Evolutionary conservation across 2,113 vertebrate genomes (phyloP), one percentile per base, ranked within the genome.

Genomic region (Panthera leo): DNA sequence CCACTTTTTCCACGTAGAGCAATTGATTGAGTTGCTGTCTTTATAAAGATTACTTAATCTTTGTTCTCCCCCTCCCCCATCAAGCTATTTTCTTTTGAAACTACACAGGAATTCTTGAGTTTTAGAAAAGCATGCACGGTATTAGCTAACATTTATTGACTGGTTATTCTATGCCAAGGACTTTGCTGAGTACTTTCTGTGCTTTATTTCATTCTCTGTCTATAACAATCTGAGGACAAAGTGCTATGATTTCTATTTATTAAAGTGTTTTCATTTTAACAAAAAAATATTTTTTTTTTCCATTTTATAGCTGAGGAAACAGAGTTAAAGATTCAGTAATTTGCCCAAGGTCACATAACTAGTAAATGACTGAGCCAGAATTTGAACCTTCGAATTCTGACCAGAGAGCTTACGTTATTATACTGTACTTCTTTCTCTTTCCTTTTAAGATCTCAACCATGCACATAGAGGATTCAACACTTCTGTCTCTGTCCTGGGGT

Each of bases 131-230:
- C 29, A 42, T 91, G 76, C 89, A 78, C 55, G 86, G 3, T 96
- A 94, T 95, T 94, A 95, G 67, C 83, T 97, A 70, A 39, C 71
- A 63, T 91, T 96, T 96, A 95, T 83, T 92, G 86, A 90, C 73
- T 87, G 36, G 12, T 89, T 90, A 65, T 87, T 95, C 31, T 92
- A 0, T 97, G 79, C 79, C 65, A 96, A 68, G 58, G 91, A 83
- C 75, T 97, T 97, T 91, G 80, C 65, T 85, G 68, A 95, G 42
- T 79, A 71, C 12, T 89, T 76, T 89, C 42, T 93, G 84, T 93
- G n/a, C 39, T 29, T 96, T 73, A 53, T 75, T 55, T 97, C 42
- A 71, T 78, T 91, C 73, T 73, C n/a, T 82, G 13, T 85, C 67
- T 73, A 0, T 79, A 92, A 89, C 31, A 79, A 0, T 94, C 23